These are phyloP conservation scores for Melitaea cinxia DNA, from an alignment of 1,140 invertebrate species.

Conservation along the genomic window DNA sequence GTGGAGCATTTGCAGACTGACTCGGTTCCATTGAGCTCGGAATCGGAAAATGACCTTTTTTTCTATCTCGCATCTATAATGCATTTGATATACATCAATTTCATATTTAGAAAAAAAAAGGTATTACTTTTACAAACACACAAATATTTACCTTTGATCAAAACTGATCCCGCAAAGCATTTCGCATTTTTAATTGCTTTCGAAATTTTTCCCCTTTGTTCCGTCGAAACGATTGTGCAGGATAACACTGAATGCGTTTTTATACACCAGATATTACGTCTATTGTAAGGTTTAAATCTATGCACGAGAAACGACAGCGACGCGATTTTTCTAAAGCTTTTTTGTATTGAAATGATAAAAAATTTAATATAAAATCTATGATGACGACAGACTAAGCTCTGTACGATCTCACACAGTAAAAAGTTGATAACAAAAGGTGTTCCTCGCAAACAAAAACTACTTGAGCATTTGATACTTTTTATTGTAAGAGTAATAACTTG, in stretches of 20 bases:
- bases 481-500: no score
- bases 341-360: conserved; percentile 12
- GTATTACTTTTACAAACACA: no score
- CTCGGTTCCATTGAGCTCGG: no score
- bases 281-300: conserved; percentile 31
- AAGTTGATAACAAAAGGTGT: no score
- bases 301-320: conserved; percentile 17
- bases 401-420: not conserved
- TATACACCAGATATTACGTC: conserved; percentile 29
- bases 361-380: conserved; percentile 8
- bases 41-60: no score
- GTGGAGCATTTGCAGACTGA: no score
- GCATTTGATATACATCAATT: no score
- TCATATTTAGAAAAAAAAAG: no score
- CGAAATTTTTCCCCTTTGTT: conserved; percentile 26
- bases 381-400: not conserved
- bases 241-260: conserved; percentile 31
- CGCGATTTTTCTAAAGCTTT: conserved; percentile 13
- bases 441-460: no score
- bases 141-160: not conserved
- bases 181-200: conserved; percentile 30
- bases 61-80: no score
- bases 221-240: conserved; percentile 15
- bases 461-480: no score
- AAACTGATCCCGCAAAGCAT: conserved; percentile 1